phyloP scores from a whole-genome alignment of 1,140 invertebrate genomes.

The Colletes latitarsis region DNA sequence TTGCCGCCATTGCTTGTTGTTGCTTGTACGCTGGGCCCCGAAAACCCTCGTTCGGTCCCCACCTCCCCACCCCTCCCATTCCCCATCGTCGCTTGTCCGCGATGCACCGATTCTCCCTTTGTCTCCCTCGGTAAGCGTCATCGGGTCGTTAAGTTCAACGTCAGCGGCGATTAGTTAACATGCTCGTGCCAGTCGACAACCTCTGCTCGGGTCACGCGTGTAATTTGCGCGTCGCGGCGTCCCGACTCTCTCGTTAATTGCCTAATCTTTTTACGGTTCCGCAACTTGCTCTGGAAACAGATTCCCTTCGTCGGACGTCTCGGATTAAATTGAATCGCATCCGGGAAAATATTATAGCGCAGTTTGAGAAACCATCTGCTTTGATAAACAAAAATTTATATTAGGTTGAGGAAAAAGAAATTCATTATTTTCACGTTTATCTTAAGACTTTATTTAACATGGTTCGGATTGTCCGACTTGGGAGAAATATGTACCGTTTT shows the following conservation, averaged over 20 bases:
- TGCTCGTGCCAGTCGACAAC: conserved; percentile 38
- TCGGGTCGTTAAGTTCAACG: conserved; percentile 47
- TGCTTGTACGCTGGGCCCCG: conserved; percentile 36
- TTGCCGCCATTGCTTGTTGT: conserved; percentile 56
- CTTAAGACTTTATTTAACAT: too few species aligned
- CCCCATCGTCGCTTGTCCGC: background rate
- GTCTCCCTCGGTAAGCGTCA: conserved; percentile 45
- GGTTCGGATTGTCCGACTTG: too few species aligned
- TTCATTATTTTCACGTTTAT: too few species aligned
- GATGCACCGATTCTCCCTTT: conserved; percentile 42
- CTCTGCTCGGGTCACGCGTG: conserved; percentile 30
- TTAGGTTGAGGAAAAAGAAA: too few species aligned
- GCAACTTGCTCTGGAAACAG: background rate
- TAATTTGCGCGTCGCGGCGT: background rate
- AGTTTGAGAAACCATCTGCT: too few species aligned
- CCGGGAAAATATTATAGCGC: too few species aligned
- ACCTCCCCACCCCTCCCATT: background rate
- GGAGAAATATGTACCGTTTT: too few species aligned
- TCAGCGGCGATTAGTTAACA: conserved; percentile 47
- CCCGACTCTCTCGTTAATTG: background rate
- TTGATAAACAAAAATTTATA: too few species aligned
- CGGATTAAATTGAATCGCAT: too few species aligned
- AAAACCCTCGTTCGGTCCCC: conserved; percentile 16
- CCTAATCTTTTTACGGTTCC: background rate
- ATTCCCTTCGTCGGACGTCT: too few species aligned